Conservation (phyloP, 1,140 invertebrate species). For the Himalopsyche phryganea region DNA sequence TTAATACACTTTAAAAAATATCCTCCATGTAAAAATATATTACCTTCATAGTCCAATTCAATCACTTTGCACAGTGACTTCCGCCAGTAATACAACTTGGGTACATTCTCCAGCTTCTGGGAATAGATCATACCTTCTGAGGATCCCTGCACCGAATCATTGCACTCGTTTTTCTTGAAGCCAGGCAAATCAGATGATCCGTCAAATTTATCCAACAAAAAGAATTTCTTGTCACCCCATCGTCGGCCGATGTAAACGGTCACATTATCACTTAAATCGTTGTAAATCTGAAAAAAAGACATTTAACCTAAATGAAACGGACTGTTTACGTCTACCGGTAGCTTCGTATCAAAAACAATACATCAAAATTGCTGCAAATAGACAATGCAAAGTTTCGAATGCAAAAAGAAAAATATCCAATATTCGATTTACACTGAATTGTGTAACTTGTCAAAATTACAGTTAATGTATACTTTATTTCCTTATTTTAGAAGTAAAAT, state of each 20-base stretch:
- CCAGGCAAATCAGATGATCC: constrained; percentile 50
- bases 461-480: no score
- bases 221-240: constrained; percentile 57
- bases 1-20: no score
- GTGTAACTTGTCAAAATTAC: no score
- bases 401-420: no score
- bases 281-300: constrained; percentile 57
- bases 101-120: constrained; percentile 51
- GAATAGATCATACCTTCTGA: constrained; percentile 59
- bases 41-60: constrained; percentile 53
- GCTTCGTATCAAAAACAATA: no score
- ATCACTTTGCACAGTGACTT: constrained; percentile 57
- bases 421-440: no score
- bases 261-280: constrained; percentile 55
- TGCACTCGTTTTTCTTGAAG: constrained; percentile 48
- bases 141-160: constrained; percentile 51
- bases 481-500: no score
- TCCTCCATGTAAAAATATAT: no score
- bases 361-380: no score
- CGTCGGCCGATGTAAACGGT: constrained; percentile 59
- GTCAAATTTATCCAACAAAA: constrained; percentile 54
- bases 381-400: no score
- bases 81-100: constrained; percentile 53
- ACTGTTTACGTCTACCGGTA: no score
- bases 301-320: no score